phyloP scores from a whole-genome alignment of 2,888 invertebrate genomes.

The Sesamia inferens region DNA sequence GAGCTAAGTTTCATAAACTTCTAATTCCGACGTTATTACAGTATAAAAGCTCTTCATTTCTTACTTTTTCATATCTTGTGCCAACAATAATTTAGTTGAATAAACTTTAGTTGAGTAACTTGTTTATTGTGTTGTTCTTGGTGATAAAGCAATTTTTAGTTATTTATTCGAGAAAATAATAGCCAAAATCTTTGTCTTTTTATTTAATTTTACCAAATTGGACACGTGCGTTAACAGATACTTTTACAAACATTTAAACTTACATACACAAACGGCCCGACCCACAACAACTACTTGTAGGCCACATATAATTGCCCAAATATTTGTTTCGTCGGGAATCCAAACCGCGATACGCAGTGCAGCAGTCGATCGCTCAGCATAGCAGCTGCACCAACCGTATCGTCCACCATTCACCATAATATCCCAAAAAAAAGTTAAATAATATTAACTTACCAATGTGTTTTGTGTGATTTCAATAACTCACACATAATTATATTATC shows the following conservation, averaged over 20 bases:
- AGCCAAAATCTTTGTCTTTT: neutral
- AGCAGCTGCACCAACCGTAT: too few relatives aligned
- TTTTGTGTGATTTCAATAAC: too few relatives aligned
- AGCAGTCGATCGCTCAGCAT: too few relatives aligned
- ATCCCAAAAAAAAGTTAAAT: neutral
- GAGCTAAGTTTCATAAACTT: conserved; percentile 25
- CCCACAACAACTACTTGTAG: too few relatives aligned
- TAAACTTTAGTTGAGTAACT: conserved; percentile 6
- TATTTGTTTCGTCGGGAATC: too few relatives aligned
- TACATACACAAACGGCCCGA: too few relatives aligned
- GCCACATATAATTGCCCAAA: too few relatives aligned
- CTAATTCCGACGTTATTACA: conserved; percentile 13
- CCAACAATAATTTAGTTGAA: conserved; percentile 20
- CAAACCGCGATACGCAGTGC: too few relatives aligned
- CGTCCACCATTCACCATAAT: neutral
- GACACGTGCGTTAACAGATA: neutral
- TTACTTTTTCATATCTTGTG: neutral
- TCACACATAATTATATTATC: too few relatives aligned
- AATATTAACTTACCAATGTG: too few relatives aligned
- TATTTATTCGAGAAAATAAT: conserved; percentile 1
- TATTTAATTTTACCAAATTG: conserved; percentile 9
- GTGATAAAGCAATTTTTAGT: neutral
- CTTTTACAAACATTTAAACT: too few relatives aligned
- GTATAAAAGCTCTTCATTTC: conserved; percentile 13
- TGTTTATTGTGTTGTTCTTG: conserved; percentile 22